A percentile compares a stretch with the other conserved stretches of the same genome.
phyloP scores from a whole-genome alignment of 2,113 vertebrate genomes.

The Vulpes vulpes region DNA sequence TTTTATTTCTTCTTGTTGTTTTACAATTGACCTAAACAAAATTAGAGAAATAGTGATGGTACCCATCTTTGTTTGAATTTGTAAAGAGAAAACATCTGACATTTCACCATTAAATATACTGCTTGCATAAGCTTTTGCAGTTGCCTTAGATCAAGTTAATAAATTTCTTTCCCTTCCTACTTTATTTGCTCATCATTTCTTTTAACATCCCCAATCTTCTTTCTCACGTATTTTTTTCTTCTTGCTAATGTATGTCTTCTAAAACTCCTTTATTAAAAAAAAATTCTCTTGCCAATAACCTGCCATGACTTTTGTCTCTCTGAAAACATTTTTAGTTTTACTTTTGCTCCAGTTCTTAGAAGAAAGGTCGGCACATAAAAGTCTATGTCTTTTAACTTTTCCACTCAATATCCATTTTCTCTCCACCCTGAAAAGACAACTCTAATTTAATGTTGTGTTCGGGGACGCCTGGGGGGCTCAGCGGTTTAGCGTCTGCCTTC shows the following conservation, averaged over 20 bases:
- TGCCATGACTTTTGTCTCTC: background rate
- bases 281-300: background rate
- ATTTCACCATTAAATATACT: background rate
- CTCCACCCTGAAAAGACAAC: no score
- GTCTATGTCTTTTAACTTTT: background rate
- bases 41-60: background rate
- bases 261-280: background rate
- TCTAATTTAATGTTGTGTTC: no score
- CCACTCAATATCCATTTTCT: no score
- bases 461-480: no score
- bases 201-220: background rate
- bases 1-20: background rate
- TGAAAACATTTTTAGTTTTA: conserved; percentile 6
- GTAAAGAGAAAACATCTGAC: background rate
- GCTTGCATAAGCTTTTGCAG: background rate
- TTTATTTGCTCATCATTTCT: conserved; percentile 17
- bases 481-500: no score
- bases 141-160: background rate
- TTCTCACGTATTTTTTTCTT: conserved; percentile 5
- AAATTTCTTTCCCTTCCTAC: background rate
- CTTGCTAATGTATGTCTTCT: background rate
- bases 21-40: background rate
- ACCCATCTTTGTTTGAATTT: background rate
- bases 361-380: background rate
- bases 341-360: background rate